A percentile compares a stretch with the other conserved stretches of the same genome.
These are phyloP conservation scores for Microplitis demolitor DNA, from an alignment of 1,140 invertebrate species.

Conservation along the genomic window DNA sequence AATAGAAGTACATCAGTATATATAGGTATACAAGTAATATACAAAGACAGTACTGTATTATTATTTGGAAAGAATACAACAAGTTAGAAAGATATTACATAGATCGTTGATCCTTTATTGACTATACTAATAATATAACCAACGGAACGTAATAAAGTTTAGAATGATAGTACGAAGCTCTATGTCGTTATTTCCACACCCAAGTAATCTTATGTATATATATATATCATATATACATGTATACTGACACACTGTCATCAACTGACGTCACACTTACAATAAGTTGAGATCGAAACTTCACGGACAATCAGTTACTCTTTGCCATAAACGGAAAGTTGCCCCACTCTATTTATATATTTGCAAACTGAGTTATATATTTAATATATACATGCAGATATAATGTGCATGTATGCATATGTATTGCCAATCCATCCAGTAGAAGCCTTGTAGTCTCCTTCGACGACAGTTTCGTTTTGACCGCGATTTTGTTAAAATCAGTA, in stretches of 20 bases:
- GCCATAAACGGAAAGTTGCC: not conserved
- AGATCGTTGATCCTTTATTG: too few species aligned
- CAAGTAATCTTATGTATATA: not conserved
- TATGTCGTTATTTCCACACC: too few species aligned
- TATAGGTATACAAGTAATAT: too few species aligned
- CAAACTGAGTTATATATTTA: not conserved
- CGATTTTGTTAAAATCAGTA: not conserved
- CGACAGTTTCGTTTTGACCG: not conserved
- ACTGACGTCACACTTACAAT: not conserved
- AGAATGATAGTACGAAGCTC: too few species aligned
- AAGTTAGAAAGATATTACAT: too few species aligned
- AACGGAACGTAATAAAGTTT: too few species aligned
- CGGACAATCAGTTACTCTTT: not conserved
- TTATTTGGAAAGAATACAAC: too few species aligned
- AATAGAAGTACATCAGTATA: too few species aligned
- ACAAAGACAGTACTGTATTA: too few species aligned
- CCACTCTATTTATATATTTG: not conserved
- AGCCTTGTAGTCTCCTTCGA: not conserved
- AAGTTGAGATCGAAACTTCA: not conserved
- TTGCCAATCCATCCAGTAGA: not conserved
- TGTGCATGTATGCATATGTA: too few species aligned
- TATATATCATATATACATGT: not conserved
- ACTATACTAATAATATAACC: too few species aligned
- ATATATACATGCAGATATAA: not conserved
- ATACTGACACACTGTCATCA: not conserved